Percentiles rank a stretch among this genome's conserved stretches.
These are phyloP conservation scores for Chaetops frenatus DNA, from an alignment of 2,113 vertebrate species.

Conservation along the genomic window DNA sequence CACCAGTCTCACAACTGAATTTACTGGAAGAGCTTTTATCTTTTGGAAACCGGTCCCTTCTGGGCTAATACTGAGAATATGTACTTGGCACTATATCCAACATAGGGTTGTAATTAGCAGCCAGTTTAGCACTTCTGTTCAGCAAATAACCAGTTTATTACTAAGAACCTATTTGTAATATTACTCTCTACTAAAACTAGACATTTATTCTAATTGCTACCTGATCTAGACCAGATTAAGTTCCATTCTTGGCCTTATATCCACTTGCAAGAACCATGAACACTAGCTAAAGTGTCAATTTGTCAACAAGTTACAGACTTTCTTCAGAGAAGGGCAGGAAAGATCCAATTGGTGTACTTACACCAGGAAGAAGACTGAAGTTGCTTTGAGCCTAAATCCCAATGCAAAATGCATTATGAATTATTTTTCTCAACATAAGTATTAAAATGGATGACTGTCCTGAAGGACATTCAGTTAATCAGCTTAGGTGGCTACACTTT, in stretches of 20 bases:
- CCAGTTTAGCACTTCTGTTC: neutral
- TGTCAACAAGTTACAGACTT: neutral
- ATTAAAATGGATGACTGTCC: neutral
- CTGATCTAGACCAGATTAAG: neutral
- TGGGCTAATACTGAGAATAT: conserved; percentile 8
- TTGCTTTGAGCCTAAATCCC: neutral
- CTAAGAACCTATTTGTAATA: neutral
- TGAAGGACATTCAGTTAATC: neutral
- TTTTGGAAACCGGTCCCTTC: conserved; percentile 32
- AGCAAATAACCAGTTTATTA: neutral
- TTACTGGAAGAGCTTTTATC: conserved; percentile 23
- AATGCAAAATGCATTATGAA: neutral
- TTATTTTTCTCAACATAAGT: neutral
- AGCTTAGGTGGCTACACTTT: neutral
- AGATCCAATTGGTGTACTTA: neutral
- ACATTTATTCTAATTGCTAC: neutral
- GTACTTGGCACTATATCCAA: neutral
- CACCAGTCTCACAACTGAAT: neutral
- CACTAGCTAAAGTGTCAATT: neutral
- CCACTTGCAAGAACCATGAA: neutral
- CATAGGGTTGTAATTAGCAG: neutral
- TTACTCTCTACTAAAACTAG: neutral
- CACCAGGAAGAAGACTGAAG: neutral
- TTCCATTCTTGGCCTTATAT: neutral
- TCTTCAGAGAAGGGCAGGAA: neutral